These are phyloP conservation scores for Pollenia labialis DNA, from an alignment of 2,888 invertebrate genomes.

Conservation along the genomic window DNA sequence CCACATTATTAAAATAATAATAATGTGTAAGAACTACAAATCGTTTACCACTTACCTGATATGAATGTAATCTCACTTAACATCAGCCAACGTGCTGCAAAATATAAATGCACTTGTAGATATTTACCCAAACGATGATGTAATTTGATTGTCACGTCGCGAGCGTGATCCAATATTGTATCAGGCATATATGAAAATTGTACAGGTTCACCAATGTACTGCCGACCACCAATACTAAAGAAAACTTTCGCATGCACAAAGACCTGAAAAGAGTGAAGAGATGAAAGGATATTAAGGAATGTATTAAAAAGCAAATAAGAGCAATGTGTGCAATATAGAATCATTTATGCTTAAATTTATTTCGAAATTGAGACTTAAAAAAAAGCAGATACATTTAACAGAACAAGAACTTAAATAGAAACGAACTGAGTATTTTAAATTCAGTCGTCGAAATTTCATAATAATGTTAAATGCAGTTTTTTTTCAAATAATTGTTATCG, in stretches of 20 bases:
- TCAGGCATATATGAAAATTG: constrained; percentile 91
- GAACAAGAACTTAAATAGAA: too few relatives aligned
- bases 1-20: constrained; percentile 65
- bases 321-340: background rate
- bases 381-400: too few relatives aligned
- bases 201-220: constrained; percentile 89
- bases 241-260: constrained; percentile 91
- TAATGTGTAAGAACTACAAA: constrained; percentile 11
- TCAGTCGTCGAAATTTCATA: too few relatives aligned
- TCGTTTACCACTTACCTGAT: constrained; percentile 86
- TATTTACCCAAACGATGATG: constrained; percentile 90
- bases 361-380: too few relatives aligned
- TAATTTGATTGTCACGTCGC: constrained; percentile 92
- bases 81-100: constrained; percentile 93
- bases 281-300: background rate
- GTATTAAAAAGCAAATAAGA: background rate
- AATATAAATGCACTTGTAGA: constrained; percentile 91
- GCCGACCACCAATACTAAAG: constrained; percentile 90
- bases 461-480: too few relatives aligned
- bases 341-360: too few relatives aligned
- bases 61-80: constrained; percentile 93
- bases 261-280: constrained; percentile 85
- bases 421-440: too few relatives aligned
- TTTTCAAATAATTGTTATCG: too few relatives aligned
- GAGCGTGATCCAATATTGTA: constrained; percentile 89